Evolutionary conservation across 2,113 vertebrate genomes (phyloP), one percentile per base, ranked within the genome.

Genomic region (Rhipidura dahli): DNA sequence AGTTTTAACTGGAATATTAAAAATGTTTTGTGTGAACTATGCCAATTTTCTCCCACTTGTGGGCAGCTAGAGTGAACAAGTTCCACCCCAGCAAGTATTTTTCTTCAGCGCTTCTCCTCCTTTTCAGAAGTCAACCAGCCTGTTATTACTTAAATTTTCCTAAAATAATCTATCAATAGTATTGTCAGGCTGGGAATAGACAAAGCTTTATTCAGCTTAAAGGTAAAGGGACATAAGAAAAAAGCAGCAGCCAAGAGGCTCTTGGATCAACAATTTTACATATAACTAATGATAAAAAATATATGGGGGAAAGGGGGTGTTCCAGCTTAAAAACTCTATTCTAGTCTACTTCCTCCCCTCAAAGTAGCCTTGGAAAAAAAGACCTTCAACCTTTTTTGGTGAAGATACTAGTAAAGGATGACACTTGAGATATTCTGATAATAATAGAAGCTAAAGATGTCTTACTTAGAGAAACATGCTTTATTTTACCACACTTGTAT

Each of bases 271-370:
- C 18, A 35, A 17, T 64, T 92, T 65, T 54, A 54, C 0, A 0
- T 24, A 15, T 23, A 51, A 56, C 18, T 53, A 64, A 83, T 49
- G 20, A 1, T 26, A 65, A 65, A 14, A 53, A 72, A 61, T 37
- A 18, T 37, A 2, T 1, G 3, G 2, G 18, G 7, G 5, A 7
- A 3, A 3, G 7, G 4, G 13, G 10, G 2, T 50, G 31, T 17
- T 76, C 14, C 61, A 50, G 8, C 6, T 64, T 71, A n/a, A 71
- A 72, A 86, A 30, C 23, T 22, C 63, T 65, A 5, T 39, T 57
- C 21, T 12, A 78, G 27, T 14, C 27, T 11, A 26, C 7, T 68
- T 59, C 17, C 10, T 73, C 7, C 18, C 15, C 35, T 78, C 47
- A 37, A 47, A 87, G 30, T 4, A 83, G n/a, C 9, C 27, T 63